Conservation (phyloP, 2,113 vertebrate species). For the Elanoides forficatus region DNA sequence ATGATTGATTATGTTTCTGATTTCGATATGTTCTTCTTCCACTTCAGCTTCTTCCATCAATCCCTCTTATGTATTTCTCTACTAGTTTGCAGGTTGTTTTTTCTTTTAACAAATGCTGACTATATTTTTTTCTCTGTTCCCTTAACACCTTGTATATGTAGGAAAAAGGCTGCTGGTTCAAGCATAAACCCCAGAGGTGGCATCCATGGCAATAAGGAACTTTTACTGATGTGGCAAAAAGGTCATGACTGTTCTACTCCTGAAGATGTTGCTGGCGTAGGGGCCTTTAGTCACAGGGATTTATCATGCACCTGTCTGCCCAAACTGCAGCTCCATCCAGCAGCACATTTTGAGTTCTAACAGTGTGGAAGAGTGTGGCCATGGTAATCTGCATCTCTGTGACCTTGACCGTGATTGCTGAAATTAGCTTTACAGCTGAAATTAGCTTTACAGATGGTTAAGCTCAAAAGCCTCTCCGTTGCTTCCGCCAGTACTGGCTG, state of each 20-base stretch:
- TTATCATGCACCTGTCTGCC: background rate
- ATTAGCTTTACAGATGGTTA: background rate
- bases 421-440: background rate
- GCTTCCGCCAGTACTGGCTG: background rate
- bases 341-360: background rate
- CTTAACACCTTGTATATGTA: background rate
- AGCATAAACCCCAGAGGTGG: background rate
- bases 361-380: background rate
- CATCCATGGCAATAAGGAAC: background rate
- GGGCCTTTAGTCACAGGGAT: background rate
- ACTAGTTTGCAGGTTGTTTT: background rate
- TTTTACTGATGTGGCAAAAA: background rate
- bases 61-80: background rate
- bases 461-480: background rate
- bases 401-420: background rate
- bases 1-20: background rate
- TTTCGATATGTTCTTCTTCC: background rate
- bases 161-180: background rate
- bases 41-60: background rate
- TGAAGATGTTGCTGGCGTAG: rapidly evolving
- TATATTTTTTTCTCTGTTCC: background rate
- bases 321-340: background rate
- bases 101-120: background rate
- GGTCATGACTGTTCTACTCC: background rate
- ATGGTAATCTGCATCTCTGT: background rate